Percentiles rank a stretch among this genome's conserved stretches.
Evolutionary conservation across 2,113 vertebrate species (phyloP).

Genomic region (Elgaria multicarinata): DNA sequence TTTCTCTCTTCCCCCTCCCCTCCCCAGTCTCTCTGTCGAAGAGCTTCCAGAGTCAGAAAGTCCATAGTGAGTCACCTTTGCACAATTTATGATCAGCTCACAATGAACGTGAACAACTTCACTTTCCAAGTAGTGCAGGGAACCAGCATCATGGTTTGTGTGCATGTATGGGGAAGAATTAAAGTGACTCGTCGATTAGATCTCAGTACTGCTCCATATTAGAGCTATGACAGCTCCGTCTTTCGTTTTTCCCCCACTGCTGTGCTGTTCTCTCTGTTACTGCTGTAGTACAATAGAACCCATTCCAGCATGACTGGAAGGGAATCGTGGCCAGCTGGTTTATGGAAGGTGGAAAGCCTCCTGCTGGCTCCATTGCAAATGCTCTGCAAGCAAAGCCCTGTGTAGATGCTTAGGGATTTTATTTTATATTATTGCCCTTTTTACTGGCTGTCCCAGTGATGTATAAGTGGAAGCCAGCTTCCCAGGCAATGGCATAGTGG

Average conservation of each 20-base stretch:
- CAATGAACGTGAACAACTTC: neutral
- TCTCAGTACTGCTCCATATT: neutral
- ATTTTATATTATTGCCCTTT: neutral
- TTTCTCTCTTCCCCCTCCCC: neutral
- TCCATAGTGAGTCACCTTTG: neutral
- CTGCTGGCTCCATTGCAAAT: neutral
- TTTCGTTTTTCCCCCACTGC: neutral
- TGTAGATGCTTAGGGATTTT: neutral
- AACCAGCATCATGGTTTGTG: neutral
- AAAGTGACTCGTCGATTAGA: neutral
- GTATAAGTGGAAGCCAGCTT: neutral
- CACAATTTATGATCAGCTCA: neutral
- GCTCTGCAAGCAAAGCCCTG: neutral
- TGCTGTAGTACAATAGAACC: neutral
- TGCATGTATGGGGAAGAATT: too few relatives aligned
- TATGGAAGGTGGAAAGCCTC: neutral
- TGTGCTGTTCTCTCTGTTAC: neutral
- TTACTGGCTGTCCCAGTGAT: neutral
- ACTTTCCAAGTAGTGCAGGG: neutral
- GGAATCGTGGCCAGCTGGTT: neutral
- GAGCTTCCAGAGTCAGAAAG: neutral
- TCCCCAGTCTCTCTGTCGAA: too few relatives aligned
- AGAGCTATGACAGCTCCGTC: too few relatives aligned
- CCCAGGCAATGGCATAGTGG: neutral
- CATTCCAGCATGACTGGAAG: neutral